Evolutionary conservation across 2,797 vertebrate species (phyloP).

Genomic region (Echiichthys vipera): DNA sequence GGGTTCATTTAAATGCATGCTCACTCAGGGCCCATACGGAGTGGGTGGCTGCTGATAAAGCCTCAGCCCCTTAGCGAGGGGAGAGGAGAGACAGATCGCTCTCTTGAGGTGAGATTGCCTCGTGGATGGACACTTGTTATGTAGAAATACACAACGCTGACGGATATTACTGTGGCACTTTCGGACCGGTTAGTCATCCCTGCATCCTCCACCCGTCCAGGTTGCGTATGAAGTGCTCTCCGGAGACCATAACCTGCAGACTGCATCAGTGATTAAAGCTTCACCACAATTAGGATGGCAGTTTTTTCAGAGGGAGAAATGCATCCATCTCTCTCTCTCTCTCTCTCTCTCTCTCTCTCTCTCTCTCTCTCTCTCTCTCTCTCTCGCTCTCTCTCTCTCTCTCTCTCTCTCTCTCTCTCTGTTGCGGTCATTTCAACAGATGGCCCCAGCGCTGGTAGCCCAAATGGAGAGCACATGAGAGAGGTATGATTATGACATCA

Average conservation of each 20-base stretch:
- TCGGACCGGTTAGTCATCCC: constrained; percentile 66
- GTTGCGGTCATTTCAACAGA: no score
- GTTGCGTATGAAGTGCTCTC: constrained; percentile 57
- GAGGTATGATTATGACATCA: constrained; percentile 22
- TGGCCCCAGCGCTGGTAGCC: constrained; percentile 23
- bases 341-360: no score
- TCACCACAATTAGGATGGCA: constrained; percentile 52
- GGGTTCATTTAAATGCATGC: constrained; percentile 83
- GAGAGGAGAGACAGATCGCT: constrained; percentile 75
- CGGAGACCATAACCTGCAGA: constrained; percentile 31
- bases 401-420: no score
- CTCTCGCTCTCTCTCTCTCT: no score
- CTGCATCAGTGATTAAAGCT: constrained; percentile 57
- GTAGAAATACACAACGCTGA: constrained; percentile 80
- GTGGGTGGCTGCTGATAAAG: constrained; percentile 78
- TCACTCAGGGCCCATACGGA: constrained; percentile 79
- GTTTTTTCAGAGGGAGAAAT: constrained; percentile 42
- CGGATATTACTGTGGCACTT: constrained; percentile 72
- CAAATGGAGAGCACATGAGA: background rate
- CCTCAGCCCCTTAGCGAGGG: constrained; percentile 76
- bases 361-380: no score
- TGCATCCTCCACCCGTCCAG: constrained; percentile 59
- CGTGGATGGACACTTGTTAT: constrained; percentile 83
- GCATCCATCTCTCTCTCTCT: constrained; percentile 5
- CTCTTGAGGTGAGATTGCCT: constrained; percentile 84